phyloP scores from a whole-genome alignment of 92 coral and sea anemone genomes.

The Palythoa grandis region DNA sequence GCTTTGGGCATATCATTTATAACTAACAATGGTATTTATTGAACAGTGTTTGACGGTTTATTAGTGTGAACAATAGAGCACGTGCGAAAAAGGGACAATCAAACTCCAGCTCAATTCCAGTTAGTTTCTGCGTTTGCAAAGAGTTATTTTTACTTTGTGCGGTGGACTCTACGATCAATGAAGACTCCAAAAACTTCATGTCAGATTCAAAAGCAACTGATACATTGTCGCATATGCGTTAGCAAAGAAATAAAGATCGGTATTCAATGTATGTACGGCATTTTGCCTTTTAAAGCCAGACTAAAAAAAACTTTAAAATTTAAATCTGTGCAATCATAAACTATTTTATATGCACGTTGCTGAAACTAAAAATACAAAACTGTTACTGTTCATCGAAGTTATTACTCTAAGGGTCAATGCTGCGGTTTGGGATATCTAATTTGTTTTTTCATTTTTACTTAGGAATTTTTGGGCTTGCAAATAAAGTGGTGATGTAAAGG shows the following conservation, averaged over 20 bases:
- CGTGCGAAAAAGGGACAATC: slow-evolving; percentile 30
- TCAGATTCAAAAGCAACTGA: neutral
- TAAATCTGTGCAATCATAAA: no score
- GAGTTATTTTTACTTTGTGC: neutral
- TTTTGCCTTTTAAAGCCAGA: neutral
- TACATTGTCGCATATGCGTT: neutral
- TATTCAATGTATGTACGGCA: neutral
- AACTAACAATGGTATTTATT: slow-evolving; percentile 21
- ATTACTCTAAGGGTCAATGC: no score
- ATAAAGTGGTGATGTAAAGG: no score
- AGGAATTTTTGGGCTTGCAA: no score
- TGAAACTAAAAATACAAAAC: no score
- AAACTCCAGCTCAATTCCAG: slow-evolving; percentile 2
- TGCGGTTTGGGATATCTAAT: no score
- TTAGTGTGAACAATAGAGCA: slow-evolving; percentile 11
- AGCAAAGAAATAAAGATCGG: neutral
- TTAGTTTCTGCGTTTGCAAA: neutral
- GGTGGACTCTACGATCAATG: neutral
- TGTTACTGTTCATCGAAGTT: no score
- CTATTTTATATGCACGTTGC: no score
- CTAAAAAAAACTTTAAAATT: no score
- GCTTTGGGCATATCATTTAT: no score
- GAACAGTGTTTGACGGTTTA: slow-evolving; percentile 9
- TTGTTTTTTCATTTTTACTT: no score
- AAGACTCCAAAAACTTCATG: neutral